Base-by-base conservation (phyloP, 2,888 invertebrate species). In the Cacoxenus indagator region DNA sequence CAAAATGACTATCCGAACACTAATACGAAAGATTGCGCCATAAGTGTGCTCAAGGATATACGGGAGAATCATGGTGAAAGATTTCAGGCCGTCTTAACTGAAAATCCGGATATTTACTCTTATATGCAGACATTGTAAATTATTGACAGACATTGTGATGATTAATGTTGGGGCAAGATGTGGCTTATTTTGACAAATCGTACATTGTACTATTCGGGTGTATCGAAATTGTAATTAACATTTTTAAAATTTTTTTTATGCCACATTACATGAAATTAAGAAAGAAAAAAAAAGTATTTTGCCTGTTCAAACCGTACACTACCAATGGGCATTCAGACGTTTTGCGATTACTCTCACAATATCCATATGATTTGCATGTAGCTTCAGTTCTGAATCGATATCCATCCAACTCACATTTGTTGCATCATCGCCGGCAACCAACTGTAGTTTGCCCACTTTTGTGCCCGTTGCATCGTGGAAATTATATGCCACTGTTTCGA, bases 351-450 rank as follows among this genome's bases (percentile, higher is more conserved):
- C 89, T 76, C 91, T 87, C 6, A 99, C 90, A 84, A 99, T 94
- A 69, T 92, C 89, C 59, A 89, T 89, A 88, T 99, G 99, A 87
- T 93, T 97, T 9, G 98, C 98, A 88, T 98, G 98, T 37, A 99
- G 90, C 67, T 92, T 89, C 5, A 96, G 84, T 26, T 90, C 87
- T 9, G 89, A 86, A 78, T 91, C 90, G 8, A 97, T 89, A 81
- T 97, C 95, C 48, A 95, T 92, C 99, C 99, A 99, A 73, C 90
- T 90, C 0, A 97, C 98, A 71, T 92, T 93, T 9, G 91, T 91
- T 0, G 97, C 97, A 89, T 98, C 98, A 87, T 96, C 96, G 8
- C 99, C 99, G 4, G 99, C 98, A 76, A 92, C 89, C 8, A 98
- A 89, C 14, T 91, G 88, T 72, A 97, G 89, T 51, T 90, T 89